Percentiles rank a stretch among this genome's conserved stretches.
These are phyloP conservation scores for Zaprionus capensis DNA, from an alignment of 1,140 invertebrate species.

Conservation along the genomic window DNA sequence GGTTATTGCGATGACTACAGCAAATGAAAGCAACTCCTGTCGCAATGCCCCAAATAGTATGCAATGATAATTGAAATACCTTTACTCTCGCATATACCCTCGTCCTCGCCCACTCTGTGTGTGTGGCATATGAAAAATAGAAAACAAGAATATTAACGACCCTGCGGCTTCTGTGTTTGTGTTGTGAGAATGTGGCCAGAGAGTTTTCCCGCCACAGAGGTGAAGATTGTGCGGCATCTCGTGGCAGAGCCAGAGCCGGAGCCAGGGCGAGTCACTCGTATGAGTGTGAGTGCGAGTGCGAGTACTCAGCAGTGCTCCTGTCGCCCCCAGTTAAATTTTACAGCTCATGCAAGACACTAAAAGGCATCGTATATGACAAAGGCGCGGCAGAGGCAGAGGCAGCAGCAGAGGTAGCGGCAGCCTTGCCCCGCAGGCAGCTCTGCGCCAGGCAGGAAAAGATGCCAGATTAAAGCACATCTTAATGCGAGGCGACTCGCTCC, in stretches of 20 bases:
- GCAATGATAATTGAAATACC: neutral
- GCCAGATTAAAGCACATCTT: slow-evolving; percentile 64
- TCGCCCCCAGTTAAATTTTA: slow-evolving; percentile 64
- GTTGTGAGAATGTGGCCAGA: slow-evolving; percentile 29
- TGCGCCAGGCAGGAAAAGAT: slow-evolving; percentile 22
- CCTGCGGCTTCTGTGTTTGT: slow-evolving; percentile 41
- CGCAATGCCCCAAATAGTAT: neutral
- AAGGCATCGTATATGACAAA: slow-evolving; percentile 56
- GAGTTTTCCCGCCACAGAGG: slow-evolving; percentile 34
- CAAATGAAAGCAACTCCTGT: neutral
- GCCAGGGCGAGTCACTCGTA: slow-evolving; percentile 25
- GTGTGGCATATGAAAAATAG: slow-evolving; percentile 17
- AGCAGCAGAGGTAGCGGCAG: slow-evolving; percentile 17
- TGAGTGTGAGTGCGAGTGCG: slow-evolving; percentile 32
- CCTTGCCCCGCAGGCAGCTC: slow-evolving; percentile 1
- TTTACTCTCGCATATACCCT: neutral
- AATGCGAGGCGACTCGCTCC: slow-evolving; percentile 50
- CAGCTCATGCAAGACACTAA: slow-evolving; percentile 62
- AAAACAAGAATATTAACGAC: slow-evolving; percentile 56
- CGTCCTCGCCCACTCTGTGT: neutral
- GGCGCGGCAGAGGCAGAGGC: slow-evolving; percentile 31
- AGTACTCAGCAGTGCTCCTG: slow-evolving; percentile 45
- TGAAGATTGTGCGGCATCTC: slow-evolving; percentile 32
- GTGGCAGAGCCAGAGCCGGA: neutral
- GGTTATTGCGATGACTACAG: neutral